phyloP scores from a whole-genome alignment of 2,888 invertebrate species.

The Cheilosia impressa region DNA sequence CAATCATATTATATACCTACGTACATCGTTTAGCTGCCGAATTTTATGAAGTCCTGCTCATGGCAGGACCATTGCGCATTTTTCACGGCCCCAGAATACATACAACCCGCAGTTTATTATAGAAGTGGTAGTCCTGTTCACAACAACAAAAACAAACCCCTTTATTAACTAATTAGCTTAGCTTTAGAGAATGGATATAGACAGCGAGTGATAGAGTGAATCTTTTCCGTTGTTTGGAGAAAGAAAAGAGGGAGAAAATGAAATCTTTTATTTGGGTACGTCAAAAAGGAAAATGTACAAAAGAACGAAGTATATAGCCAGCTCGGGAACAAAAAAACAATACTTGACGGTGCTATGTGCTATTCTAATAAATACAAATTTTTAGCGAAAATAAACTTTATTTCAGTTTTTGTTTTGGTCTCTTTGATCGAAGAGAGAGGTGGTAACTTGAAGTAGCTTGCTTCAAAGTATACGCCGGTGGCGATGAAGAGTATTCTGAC shows the following conservation, averaged over 20 bases:
- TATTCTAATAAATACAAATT: background rate
- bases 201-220: conserved; percentile 11
- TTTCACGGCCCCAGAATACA: background rate
- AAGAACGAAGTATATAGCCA: conserved; percentile 35
- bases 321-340: conserved; percentile 3
- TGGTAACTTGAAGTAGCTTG: background rate
- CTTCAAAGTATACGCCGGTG: conserved; percentile 1
- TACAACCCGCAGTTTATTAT: conserved; percentile 15
- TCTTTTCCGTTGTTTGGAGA: conserved; percentile 46
- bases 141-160: conserved; percentile 35
- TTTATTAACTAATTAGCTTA: conserved; percentile 67
- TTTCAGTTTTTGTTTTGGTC: conserved; percentile 34
- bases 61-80: conserved; percentile 22
- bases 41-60: conserved; percentile 34
- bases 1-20: background rate
- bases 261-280: conserved; percentile 59
- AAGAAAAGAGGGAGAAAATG: conserved; percentile 40
- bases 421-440: conserved; percentile 12
- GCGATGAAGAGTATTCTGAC: background rate
- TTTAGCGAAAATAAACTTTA: conserved; percentile 21
- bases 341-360: conserved; percentile 10
- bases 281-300: conserved; percentile 8
- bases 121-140: conserved; percentile 1
- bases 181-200: conserved; percentile 14
- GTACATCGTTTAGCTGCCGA: conserved; percentile 33